Conservation (phyloP, 2,888 invertebrate species). For the Netelia fuscicornis region DNA sequence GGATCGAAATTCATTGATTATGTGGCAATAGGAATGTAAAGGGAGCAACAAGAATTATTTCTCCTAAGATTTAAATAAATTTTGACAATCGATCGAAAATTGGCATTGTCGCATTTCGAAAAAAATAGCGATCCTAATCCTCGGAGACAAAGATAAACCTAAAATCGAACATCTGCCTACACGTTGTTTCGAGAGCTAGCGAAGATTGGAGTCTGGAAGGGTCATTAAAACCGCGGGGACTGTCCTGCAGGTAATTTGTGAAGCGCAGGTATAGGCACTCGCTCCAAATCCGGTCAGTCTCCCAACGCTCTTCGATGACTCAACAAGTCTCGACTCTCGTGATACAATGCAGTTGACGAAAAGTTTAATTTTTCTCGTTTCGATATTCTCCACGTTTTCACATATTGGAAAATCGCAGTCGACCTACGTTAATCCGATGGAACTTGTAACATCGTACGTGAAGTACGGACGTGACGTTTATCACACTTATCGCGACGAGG, state of each 20-base stretch:
- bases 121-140: no score
- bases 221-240: neutral
- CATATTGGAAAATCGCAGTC: neutral
- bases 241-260: conserved; percentile 14
- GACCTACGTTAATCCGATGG: neutral
- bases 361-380: neutral
- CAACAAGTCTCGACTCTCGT: conserved; percentile 4
- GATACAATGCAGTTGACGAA: neutral
- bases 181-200: neutral
- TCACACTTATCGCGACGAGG: conserved; percentile 71
- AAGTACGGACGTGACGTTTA: conserved; percentile 72
- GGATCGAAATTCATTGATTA: no score
- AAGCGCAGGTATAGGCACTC: neutral
- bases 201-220: neutral
- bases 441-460: conserved; percentile 42
- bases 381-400: neutral
- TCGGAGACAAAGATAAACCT: no score
- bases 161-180: neutral
- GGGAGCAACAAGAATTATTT: no score
- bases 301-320: neutral
- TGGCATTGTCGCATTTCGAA: no score
- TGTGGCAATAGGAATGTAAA: no score
- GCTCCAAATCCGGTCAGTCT: neutral
- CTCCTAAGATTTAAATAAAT: no score
- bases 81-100: no score